Evolutionary conservation across 2,797 vertebrate genomes (phyloP), one percentile per base, ranked within the genome.

Genomic region (Erpetoichthys calabaricus): DNA sequence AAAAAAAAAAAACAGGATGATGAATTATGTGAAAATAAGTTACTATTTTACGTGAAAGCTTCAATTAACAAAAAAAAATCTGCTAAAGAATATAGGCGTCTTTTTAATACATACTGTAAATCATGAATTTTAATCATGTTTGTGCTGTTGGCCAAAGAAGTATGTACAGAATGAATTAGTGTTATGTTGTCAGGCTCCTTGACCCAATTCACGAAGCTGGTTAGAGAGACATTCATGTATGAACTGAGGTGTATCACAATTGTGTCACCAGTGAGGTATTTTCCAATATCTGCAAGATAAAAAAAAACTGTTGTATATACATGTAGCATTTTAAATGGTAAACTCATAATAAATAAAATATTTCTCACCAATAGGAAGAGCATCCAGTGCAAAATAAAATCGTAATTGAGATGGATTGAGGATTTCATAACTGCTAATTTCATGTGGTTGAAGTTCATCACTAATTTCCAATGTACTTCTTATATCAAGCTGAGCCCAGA

Each of bases 401-500:
- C 62, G 58, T 10, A 62, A 43, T 4, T 6, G 42, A 4, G 64
- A 63, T 44, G 62, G 67, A 50, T 68, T 68, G 45, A 68, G 49
- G 43, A 51, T 45, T 46, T 68, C 56, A 7, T 64, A 66, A 45
- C 5, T 45, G 2, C 6, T 55, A 5, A 64, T 56, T 6, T 62
- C 62, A 7, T 66, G 66, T 2, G 58, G 58, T 41, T 66, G 64
- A 1, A 57, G 6, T 3, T 41, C 10, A 3, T 46, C 3, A 4
- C 42, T 45, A n/a, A 3, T 49, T n/a, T 49, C 47, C 47, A n/a
- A 49, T 49, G 47, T 7, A 1, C 8, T 3, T 3, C 5, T 44
- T 4, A 4, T 5, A 5, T 57, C 59, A 52, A 64, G 50, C 51
- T 66, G 64, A 8, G 55, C 62, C 67, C 67, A 68, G 56, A 68